phyloP scores from a whole-genome alignment of 2,113 vertebrate genomes.

The Anoura caudifer region DNA sequence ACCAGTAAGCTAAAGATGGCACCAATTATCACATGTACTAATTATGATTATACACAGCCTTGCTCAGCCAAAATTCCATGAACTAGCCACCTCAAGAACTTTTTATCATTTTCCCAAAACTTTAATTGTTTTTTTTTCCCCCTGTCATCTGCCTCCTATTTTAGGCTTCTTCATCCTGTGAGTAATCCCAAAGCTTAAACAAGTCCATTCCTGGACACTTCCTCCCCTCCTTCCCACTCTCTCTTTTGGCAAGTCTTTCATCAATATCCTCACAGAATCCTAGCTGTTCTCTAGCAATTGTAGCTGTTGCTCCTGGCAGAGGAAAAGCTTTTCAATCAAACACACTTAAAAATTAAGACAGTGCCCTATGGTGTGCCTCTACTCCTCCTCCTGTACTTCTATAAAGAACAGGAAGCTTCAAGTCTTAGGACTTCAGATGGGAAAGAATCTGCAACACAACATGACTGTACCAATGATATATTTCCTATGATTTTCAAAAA shows the following conservation, averaged over 20 bases:
- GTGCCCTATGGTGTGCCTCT: background rate
- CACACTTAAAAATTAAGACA: constrained; percentile 29
- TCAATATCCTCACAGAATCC: background rate
- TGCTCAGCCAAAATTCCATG: background rate
- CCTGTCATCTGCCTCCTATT: background rate
- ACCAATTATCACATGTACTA: background rate
- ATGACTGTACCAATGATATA: background rate
- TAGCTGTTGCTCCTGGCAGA: background rate
- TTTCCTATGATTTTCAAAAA: constrained; percentile 30
- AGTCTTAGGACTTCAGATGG: background rate
- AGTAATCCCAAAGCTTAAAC: background rate
- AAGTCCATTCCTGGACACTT: background rate
- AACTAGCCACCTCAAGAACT: background rate
- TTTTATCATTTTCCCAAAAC: background rate
- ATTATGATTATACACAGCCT: background rate
- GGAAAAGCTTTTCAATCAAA: constrained; percentile 33
- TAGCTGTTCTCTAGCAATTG: background rate
- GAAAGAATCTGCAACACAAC: background rate
- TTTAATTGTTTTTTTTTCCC: background rate
- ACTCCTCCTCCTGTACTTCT: background rate
- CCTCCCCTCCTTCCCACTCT: background rate
- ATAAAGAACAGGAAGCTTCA: constrained; percentile 8
- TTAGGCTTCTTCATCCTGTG: background rate
- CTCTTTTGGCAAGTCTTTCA: background rate
- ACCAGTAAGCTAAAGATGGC: background rate